A percentile compares a stretch with the other conserved stretches of the same genome.
phyloP scores from a whole-genome alignment of 2,113 vertebrate genomes.

The Catharus minimus region DNA sequence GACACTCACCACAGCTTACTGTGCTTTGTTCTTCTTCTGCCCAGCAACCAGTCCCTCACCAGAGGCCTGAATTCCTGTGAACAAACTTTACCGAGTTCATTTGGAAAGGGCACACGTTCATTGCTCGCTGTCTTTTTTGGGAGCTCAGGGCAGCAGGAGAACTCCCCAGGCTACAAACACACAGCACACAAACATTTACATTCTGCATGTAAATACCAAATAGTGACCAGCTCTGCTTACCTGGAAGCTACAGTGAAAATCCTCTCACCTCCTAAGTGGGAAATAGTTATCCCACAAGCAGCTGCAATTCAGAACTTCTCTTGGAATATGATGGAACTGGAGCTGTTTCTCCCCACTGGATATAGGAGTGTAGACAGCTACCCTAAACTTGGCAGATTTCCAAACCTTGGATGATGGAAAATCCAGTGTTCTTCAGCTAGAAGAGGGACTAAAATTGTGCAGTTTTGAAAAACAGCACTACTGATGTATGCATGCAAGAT shows the following conservation, averaged over 20 bases:
- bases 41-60: neutral
- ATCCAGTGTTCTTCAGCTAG: neutral
- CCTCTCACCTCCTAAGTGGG: neutral
- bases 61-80: neutral
- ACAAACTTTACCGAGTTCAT: neutral
- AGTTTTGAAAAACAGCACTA: neutral
- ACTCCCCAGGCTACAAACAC: neutral
- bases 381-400: neutral
- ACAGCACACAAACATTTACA: neutral
- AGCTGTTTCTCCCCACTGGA: neutral
- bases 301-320: neutral
- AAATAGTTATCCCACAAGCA: neutral
- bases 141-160: neutral
- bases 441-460: neutral
- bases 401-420: neutral
- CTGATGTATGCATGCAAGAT: neutral
- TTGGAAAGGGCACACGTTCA: neutral
- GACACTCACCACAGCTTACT: neutral
- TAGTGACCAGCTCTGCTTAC: neutral
- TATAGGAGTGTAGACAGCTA: neutral
- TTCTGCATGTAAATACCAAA: neutral
- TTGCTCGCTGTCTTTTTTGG: neutral
- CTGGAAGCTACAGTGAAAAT: neutral
- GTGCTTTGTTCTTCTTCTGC: neutral
- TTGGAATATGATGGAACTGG: neutral